phyloP scores from a whole-genome alignment of 35 echinoderm and acorn worm species.

The Anneissia japonica region DNA sequence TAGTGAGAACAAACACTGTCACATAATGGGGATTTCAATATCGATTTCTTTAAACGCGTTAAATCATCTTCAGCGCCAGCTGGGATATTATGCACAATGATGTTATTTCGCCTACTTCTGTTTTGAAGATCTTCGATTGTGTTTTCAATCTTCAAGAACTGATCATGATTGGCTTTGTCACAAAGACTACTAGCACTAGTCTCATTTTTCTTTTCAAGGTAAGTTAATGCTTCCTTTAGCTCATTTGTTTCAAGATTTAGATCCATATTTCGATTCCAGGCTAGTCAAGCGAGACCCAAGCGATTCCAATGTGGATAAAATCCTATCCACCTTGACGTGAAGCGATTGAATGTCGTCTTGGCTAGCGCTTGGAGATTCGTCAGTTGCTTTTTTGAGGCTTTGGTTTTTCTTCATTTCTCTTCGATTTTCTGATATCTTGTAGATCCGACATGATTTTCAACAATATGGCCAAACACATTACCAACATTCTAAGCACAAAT shows the following conservation, averaged over 20 bases:
- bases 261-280: not conserved
- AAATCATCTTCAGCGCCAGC: not conserved
- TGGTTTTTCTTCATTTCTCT: no score
- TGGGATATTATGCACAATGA: not conserved
- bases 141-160: not conserved
- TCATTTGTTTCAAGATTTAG: not conserved
- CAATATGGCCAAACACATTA: no score
- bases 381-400: no score
- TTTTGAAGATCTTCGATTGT: slow-evolving; percentile 24
- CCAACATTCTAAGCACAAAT: no score
- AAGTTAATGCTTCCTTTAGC: not conserved
- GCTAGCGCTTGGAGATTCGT: no score
- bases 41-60: not conserved
- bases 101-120: slow-evolving; percentile 1
- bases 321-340: not conserved
- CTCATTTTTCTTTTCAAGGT: not conserved
- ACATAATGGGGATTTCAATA: not conserved
- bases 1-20: not conserved
- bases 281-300: not conserved
- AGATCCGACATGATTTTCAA: no score
- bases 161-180: not conserved
- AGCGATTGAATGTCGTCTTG: not conserved
- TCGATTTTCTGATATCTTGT: no score
- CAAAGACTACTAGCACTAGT: not conserved
- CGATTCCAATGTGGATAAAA: not conserved